Evolutionary conservation across 2,797 vertebrate species (phyloP).

Genomic region (Scleropages formosus): DNA sequence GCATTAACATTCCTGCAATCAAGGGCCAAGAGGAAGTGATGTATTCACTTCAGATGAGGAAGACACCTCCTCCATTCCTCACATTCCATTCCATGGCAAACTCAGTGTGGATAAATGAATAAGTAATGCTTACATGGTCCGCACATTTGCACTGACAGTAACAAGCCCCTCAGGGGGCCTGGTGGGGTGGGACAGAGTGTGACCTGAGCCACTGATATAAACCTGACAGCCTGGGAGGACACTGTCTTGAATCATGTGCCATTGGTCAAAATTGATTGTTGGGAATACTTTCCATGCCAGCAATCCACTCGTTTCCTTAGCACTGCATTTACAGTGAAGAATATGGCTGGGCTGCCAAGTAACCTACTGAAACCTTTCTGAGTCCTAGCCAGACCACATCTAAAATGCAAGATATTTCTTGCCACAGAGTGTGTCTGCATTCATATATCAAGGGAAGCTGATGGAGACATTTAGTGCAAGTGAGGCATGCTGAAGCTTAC

Average conservation of each 20-base stretch:
- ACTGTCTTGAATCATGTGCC: neutral
- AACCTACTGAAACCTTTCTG: neutral
- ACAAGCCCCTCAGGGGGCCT: conserved; percentile 36
- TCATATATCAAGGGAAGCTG: neutral
- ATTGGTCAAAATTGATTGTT: neutral
- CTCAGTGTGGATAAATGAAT: conserved; percentile 43
- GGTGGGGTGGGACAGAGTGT: conserved; percentile 36
- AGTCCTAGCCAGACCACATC: conserved; percentile 5
- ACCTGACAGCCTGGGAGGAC: conserved; percentile 10
- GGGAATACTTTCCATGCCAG: neutral
- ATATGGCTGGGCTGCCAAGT: neutral
- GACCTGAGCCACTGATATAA: conserved; percentile 34
- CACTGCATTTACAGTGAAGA: neutral
- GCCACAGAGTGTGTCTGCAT: neutral
- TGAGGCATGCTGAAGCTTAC: neutral
- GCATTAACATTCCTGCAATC: neutral
- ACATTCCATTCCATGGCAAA: conserved; percentile 39
- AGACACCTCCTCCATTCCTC: conserved; percentile 28
- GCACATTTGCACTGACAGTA: conserved; percentile 44
- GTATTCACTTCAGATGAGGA: neutral
- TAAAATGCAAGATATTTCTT: conserved; percentile 7
- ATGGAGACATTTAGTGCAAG: neutral
- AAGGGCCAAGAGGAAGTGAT: neutral
- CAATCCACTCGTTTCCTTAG: neutral
- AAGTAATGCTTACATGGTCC: conserved; percentile 39